phyloP scores from a whole-genome alignment of 2,797 vertebrate genomes.

The Astyanax mexicanus region DNA sequence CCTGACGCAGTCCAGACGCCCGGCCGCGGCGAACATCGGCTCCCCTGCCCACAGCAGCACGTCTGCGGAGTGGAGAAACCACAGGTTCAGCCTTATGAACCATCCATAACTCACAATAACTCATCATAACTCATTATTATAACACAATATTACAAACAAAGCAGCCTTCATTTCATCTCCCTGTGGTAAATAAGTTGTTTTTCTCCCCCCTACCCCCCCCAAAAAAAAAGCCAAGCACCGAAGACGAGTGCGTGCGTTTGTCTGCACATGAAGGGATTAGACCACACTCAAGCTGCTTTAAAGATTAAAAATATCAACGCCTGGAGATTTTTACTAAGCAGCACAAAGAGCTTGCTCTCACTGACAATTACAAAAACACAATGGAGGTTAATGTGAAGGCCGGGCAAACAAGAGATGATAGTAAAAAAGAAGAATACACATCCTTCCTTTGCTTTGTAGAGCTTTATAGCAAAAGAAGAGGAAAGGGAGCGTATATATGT shows the following conservation, averaged over 20 bases:
- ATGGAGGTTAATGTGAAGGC: neutral
- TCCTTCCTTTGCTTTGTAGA: neutral
- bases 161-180: neutral
- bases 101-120: too few species aligned
- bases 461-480: too few species aligned
- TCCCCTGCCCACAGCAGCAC: slow-evolving; percentile 83
- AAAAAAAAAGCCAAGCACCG: neutral
- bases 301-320: slow-evolving; percentile 46
- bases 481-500: neutral
- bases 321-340: neutral
- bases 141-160: neutral
- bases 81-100: slow-evolving; percentile 12
- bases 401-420: neutral
- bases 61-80: slow-evolving; percentile 71
- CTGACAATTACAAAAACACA: slow-evolving; percentile 7
- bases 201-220: neutral
- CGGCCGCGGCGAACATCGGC: slow-evolving; percentile 76
- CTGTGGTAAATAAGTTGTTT: neutral
- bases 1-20: slow-evolving; percentile 92
- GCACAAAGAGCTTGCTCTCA: neutral
- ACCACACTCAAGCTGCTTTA: slow-evolving; percentile 40
- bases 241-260: slow-evolving; percentile 1
- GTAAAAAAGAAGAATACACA: neutral
- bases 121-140: too few species aligned
- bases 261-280: slow-evolving; percentile 13